A percentile compares a stretch with the other conserved stretches of the same genome.
phyloP scores from a whole-genome alignment of 2,888 invertebrate genomes.

The Panorpa germanica region DNA sequence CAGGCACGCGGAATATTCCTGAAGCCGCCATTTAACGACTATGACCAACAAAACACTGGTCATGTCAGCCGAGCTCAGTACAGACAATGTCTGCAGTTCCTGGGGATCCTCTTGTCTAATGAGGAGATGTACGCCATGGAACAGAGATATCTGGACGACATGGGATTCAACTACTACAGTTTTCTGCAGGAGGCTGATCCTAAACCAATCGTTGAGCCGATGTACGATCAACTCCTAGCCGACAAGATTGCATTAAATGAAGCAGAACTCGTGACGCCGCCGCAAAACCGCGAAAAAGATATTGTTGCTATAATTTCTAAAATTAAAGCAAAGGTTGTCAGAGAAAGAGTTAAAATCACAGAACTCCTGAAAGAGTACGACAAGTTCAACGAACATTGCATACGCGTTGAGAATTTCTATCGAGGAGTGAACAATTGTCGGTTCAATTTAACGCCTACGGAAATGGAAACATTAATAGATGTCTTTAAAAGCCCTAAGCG shows the following conservation, averaged over 20 bases:
- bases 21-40: conserved; percentile 48
- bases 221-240: conserved; percentile 20
- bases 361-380: conserved; percentile 52
- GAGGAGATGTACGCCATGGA: conserved; percentile 50
- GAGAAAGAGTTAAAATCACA: conserved; percentile 41
- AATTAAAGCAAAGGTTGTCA: conserved; percentile 48
- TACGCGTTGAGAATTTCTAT: conserved; percentile 46
- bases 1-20: conserved; percentile 39
- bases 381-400: conserved; percentile 36
- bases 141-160: conserved; percentile 48
- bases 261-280: conserved; percentile 17
- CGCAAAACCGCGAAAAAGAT: conserved; percentile 31
- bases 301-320: conserved; percentile 53
- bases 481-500: conserved; percentile 45
- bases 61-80: conserved; percentile 51
- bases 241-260: conserved; percentile 22
- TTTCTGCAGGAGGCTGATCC: conserved; percentile 42
- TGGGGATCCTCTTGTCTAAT: conserved; percentile 43
- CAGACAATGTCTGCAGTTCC: conserved; percentile 46
- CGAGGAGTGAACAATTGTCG: conserved; percentile 47
- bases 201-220: conserved; percentile 20
- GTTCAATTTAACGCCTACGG: conserved; percentile 41
- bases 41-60: conserved; percentile 53
- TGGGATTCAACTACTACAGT: conserved; percentile 54
- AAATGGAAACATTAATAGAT: conserved; percentile 50